phyloP scores from a whole-genome alignment of 2,888 invertebrate genomes.

The Aporophyla nigra region DNA sequence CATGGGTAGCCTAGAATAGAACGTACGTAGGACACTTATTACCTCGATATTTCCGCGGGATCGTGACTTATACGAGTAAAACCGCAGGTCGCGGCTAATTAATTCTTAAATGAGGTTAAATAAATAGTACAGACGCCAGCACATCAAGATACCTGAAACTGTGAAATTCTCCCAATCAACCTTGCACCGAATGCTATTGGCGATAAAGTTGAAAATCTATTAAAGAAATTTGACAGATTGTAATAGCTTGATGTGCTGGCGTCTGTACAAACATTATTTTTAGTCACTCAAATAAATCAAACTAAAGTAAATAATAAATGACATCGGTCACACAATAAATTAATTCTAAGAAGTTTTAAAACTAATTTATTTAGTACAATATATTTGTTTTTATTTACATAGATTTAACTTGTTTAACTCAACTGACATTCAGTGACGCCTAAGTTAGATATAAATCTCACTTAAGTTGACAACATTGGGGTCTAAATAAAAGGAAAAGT shows the following conservation, averaged over 20 bases:
- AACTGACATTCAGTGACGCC: slow-evolving; percentile 32
- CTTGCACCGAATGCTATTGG: no score
- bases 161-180: no score
- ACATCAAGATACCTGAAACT: no score
- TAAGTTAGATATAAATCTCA: slow-evolving; percentile 32
- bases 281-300: not conserved
- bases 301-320: slow-evolving; percentile 22
- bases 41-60: no score
- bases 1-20: no score
- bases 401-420: slow-evolving; percentile 32
- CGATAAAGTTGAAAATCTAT: no score
- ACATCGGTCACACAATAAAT: slow-evolving; percentile 15
- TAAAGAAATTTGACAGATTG: no score
- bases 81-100: no score
- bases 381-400: slow-evolving; percentile 25
- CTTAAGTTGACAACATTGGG: slow-evolving; percentile 9
- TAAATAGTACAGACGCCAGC: no score
- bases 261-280: slow-evolving; percentile 3
- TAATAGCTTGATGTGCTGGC: no score
- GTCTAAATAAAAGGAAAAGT: slow-evolving; percentile 16
- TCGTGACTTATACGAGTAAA: no score
- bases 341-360: slow-evolving; percentile 26
- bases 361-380: slow-evolving; percentile 35
- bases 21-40: no score
- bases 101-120: not conserved